Conservation (phyloP, 2,888 invertebrate genomes). For the Campopleginae sp. region DNA sequence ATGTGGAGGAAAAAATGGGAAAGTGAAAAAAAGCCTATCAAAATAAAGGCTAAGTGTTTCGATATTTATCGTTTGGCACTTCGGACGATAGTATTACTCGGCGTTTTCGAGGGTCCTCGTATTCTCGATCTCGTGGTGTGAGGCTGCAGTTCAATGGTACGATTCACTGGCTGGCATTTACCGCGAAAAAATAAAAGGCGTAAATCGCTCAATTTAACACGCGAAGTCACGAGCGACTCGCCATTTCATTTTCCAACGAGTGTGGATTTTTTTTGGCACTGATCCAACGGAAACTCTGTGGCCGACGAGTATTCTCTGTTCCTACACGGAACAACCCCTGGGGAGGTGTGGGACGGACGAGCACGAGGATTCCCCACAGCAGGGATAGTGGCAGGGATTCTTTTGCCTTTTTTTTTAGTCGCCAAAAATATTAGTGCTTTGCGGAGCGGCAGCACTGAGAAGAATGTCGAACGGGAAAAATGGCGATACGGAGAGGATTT, state of each 20-base stretch:
- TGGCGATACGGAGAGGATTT: background rate
- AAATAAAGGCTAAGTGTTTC: slow-evolving; percentile 81
- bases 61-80: slow-evolving; percentile 82
- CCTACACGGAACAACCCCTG: slow-evolving; percentile 10
- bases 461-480: slow-evolving; percentile 28
- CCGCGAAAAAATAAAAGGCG: slow-evolving; percentile 4
- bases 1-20: slow-evolving; percentile 23
- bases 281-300: slow-evolving; percentile 79
- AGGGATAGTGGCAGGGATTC: slow-evolving; percentile 77
- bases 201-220: slow-evolving; percentile 2
- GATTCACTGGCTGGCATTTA: slow-evolving; percentile 44
- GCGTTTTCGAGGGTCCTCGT: slow-evolving; percentile 66
- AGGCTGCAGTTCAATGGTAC: slow-evolving; percentile 63
- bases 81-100: slow-evolving; percentile 69
- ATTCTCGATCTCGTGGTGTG: slow-evolving; percentile 39
- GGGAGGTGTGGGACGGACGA: slow-evolving; percentile 55
- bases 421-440: slow-evolving; percentile 78
- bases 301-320: slow-evolving; percentile 62
- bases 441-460: slow-evolving; percentile 29
- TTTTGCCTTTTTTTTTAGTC: slow-evolving; percentile 74
- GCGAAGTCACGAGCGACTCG: background rate
- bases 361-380: slow-evolving; percentile 45
- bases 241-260: slow-evolving; percentile 46
- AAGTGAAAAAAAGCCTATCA: slow-evolving; percentile 69
- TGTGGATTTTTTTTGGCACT: slow-evolving; percentile 78